Percentiles rank a stretch among this genome's conserved stretches.
These are phyloP conservation scores for Protonibea diacanthus DNA, from an alignment of 2,797 vertebrate species.

Conservation along the genomic window DNA sequence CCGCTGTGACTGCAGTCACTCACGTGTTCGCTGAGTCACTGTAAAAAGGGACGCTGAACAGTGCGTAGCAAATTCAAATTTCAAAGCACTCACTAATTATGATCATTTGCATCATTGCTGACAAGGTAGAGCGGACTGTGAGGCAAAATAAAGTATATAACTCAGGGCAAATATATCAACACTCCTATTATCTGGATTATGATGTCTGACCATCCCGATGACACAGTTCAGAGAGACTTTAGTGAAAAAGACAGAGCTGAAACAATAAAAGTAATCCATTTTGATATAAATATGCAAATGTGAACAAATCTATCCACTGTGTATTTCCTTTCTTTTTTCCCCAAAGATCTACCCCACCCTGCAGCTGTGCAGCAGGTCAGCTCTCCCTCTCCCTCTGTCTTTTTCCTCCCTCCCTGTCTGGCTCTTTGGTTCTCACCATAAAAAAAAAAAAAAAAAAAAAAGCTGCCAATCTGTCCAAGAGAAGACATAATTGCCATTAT, in stretches of 20 bases:
- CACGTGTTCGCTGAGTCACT: neutral
- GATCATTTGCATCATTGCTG: neutral
- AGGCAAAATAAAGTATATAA: neutral
- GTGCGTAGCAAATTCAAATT: neutral
- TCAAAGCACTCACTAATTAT: neutral
- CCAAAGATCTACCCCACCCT: slow-evolving; percentile 64
- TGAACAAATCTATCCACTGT: slow-evolving; percentile 23
- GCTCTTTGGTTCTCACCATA: slow-evolving; percentile 57
- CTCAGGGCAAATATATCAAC: slow-evolving; percentile 16
- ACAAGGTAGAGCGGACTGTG: neutral
- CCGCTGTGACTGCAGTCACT: neutral
- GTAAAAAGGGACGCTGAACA: too few species aligned
- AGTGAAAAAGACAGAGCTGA: neutral
- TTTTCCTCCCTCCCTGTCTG: slow-evolving; percentile 44
- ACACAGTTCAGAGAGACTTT: neutral
- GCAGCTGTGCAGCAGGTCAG: slow-evolving; percentile 77
- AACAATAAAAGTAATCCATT: neutral
- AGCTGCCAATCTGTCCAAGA: slow-evolving; percentile 64
- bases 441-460: slow-evolving; percentile 36
- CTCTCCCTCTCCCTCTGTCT: slow-evolving; percentile 19
- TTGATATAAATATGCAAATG: slow-evolving; percentile 49
- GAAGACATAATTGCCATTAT: slow-evolving; percentile 79
- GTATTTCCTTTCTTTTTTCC: slow-evolving; percentile 39
- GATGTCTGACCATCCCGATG: neutral
- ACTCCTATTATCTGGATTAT: slow-evolving; percentile 14